A percentile compares a stretch with the other conserved stretches of the same genome.
These are phyloP conservation scores for Urocyon cinereoargenteus DNA, from an alignment of 2,797 vertebrate genomes.

Conservation along the genomic window DNA sequence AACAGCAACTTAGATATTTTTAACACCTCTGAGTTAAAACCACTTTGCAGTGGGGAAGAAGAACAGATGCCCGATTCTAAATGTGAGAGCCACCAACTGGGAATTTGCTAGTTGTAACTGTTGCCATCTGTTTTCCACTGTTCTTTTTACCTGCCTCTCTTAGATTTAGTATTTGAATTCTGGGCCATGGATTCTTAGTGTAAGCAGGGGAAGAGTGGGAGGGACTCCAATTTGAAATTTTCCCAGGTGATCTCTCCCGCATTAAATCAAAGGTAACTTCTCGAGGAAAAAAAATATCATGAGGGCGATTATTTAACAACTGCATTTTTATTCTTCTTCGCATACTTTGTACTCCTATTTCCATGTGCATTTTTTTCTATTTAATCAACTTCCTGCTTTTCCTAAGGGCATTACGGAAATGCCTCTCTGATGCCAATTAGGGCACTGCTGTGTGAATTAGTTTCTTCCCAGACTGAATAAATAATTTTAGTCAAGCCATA, in stretches of 20 bases:
- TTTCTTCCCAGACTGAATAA: conserved; percentile 80
- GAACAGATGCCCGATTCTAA: conserved; percentile 91
- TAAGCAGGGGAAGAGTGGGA: conserved; percentile 65
- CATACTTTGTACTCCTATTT: conserved; percentile 68
- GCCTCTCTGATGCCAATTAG: conserved; percentile 81
- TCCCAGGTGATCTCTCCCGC: conserved; percentile 77
- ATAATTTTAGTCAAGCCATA: conserved; percentile 78
- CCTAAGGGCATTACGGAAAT: conserved; percentile 74
- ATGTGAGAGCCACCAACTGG: conserved; percentile 90
- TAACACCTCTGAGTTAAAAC: conserved; percentile 88
- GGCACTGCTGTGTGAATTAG: conserved; percentile 72
- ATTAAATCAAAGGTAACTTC: conserved; percentile 82
- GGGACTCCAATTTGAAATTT: conserved; percentile 74
- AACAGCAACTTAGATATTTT: conserved; percentile 89
- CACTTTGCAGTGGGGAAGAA: conserved; percentile 85
- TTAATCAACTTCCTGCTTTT: conserved; percentile 77
- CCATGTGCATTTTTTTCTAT: conserved; percentile 72
- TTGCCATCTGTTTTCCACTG: conserved; percentile 91
- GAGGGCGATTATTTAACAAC: conserved; percentile 79
- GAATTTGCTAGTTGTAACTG: conserved; percentile 89
- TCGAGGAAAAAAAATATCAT: conserved; percentile 30
- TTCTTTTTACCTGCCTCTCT: conserved; percentile 88
- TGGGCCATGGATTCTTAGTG: conserved; percentile 69
- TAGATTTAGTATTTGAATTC: conserved; percentile 85
- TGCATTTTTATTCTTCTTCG: conserved; percentile 75